Evolutionary conservation across 2,888 invertebrate genomes (phyloP).

Genomic region (Elaeidobius kamerunicus): DNA sequence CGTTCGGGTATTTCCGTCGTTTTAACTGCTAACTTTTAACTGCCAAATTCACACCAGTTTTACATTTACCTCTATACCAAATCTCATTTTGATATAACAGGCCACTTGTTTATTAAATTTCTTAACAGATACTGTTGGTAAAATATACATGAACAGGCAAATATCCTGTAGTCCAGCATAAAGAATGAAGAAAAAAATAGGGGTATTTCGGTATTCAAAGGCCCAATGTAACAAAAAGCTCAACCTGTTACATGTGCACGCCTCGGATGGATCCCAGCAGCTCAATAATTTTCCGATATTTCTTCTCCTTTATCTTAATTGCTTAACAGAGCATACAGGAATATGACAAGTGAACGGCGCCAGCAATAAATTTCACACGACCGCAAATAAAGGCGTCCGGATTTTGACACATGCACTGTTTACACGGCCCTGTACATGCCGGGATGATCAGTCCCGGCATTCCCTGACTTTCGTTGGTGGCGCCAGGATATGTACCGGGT

Average conservation of each 20-base stretch:
- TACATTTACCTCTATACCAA: no score
- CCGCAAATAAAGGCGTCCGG: conserved; percentile 15
- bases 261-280: background rate
- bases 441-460: conserved; percentile 1
- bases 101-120: no score
- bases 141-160: no score
- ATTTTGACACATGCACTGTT: conserved; percentile 32
- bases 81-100: no score
- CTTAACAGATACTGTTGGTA: no score
- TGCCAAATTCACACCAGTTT: no score
- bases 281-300: background rate
- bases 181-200: no score
- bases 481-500: conserved; percentile 30
- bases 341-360: conserved; percentile 29
- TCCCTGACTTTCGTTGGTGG: conserved; percentile 22
- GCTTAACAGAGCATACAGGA: conserved; percentile 8
- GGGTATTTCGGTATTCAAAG: no score
- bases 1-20: no score
- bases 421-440: conserved; percentile 28
- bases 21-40: no score
- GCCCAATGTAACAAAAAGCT: no score
- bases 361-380: conserved; percentile 29
- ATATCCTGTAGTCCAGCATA: no score
- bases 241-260: background rate
- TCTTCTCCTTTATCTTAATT: conserved; percentile 13